Conservation (phyloP, 2,113 vertebrate genomes). For the Toxotes chatareus region DNA sequence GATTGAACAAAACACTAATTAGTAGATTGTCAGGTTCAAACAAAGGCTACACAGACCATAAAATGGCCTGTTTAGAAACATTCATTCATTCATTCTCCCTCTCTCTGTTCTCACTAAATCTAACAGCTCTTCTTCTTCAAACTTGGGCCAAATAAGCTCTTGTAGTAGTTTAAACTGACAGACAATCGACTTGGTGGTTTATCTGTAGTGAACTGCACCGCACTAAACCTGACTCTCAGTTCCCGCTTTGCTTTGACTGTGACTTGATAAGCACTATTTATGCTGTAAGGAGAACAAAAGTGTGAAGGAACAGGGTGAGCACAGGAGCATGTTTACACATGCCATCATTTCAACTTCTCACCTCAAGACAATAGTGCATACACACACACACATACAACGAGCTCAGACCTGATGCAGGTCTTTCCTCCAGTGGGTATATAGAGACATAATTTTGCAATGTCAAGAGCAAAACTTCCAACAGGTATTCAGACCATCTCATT, state of each 20-base stretch:
- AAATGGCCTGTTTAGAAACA: neutral
- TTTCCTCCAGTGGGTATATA: neutral
- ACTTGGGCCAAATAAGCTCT: neutral
- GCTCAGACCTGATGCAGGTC: conserved; percentile 8
- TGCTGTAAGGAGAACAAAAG: conserved; percentile 64
- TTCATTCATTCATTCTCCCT: neutral
- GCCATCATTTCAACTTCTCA: conserved; percentile 55
- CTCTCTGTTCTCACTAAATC: neutral
- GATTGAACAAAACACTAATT: neutral
- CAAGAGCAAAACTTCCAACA: conserved; percentile 51
- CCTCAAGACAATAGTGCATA: conserved; percentile 25
- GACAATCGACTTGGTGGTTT: conserved; percentile 7
- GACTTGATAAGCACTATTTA: conserved; percentile 69
- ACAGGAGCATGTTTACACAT: conserved; percentile 61
- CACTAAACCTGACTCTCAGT: conserved; percentile 43
- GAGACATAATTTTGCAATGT: conserved; percentile 30
- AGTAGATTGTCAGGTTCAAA: neutral
- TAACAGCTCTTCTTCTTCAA: neutral
- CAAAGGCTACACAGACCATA: neutral
- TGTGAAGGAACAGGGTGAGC: conserved; percentile 49
- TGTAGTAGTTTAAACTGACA: conserved; percentile 26
- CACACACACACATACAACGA: neutral
- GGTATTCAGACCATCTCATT: conserved; percentile 48
- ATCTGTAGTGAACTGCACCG: conserved; percentile 56
- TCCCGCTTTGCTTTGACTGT: conserved; percentile 54